Base-by-base conservation (phyloP, 2,888 invertebrate species). In the Cylindroiulus punctatus region DNA sequence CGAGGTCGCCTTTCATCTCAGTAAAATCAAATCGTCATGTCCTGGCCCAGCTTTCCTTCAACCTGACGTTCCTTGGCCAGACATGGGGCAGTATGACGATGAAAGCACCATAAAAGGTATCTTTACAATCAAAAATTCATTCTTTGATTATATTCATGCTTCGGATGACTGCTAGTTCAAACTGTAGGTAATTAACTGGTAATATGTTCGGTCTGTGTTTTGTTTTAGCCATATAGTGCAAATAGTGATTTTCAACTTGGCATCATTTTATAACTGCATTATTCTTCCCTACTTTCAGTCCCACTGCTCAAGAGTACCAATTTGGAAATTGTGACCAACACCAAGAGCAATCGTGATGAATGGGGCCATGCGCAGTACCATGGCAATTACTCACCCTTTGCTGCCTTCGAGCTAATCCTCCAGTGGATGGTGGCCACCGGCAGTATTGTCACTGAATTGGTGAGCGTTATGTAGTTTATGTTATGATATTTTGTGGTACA, bases 351-450 rank as follows among this genome's bases (percentile, higher is more conserved):
- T 90, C 93, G 98, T 82, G 94, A 95, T 87, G 98, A 99, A 91
- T 98, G 98, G 98, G 98, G 97, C 2, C 97, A 97, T 91, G 94
- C 96, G 14, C 94, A 95, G 52, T 98, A 98, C 92, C 97, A 98
- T 90, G 95, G 96, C 42, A 93, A 95, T 85, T 98, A 96, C 93
- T 93, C 95, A 87, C 96, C 97, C 0, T 95, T 96, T 90, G 95
- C 96, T 91, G 97, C 98, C 0, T 99, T 96, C 91, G 98, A 99
- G 92, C 93, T 99, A 90, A 95, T 96, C 88, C 94, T 98, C 42
- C 97, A 98, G 91, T 99, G 99, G 99, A 94, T 98, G 83, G 97
- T 97, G 86, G 96, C 98, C 0, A 98, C 98, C 30, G 98, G 99
- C 17, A 95, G 96, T 86, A 96, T 98, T 88, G 96, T 98, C 26